These are phyloP conservation scores for Smittia sp. DNA, from an alignment of 2,888 invertebrate species.

Conservation along the genomic window DNA sequence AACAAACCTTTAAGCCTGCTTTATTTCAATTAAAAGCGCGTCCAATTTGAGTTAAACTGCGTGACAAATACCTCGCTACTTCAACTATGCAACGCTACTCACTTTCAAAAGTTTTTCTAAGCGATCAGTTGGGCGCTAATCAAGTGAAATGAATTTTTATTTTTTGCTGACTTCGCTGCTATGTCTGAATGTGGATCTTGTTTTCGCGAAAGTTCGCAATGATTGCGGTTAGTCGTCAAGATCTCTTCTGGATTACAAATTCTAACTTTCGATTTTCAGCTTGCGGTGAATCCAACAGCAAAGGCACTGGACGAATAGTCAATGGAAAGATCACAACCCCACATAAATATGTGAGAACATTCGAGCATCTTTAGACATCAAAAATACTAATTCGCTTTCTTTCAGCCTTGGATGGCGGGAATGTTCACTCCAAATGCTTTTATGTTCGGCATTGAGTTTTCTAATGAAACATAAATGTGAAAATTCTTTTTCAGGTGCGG, in stretches of 20 bases:
- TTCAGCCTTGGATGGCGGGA: constrained; percentile 41
- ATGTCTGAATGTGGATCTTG: not conserved
- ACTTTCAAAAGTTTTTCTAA: too few species aligned
- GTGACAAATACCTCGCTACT: too few species aligned
- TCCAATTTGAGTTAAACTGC: too few species aligned
- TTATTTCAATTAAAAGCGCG: too few species aligned
- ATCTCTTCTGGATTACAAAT: not conserved
- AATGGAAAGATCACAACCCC: constrained; percentile 19
- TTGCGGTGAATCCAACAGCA: constrained; percentile 36
- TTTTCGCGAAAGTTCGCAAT: not conserved
- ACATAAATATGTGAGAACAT: constrained; percentile 29
- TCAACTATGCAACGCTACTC: too few species aligned
- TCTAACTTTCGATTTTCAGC: not conserved
- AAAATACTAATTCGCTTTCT: too few species aligned
- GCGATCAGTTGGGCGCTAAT: not conserved
- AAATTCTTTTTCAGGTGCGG: too few species aligned
- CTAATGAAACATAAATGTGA: too few species aligned
- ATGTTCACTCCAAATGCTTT: not conserved
- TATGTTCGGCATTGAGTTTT: too few species aligned
- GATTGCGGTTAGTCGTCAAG: not conserved
- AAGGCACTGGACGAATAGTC: constrained; percentile 13
- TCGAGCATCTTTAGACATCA: too few species aligned
- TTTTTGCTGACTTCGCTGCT: not conserved
- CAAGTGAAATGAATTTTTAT: not conserved
- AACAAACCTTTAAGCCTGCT: too few species aligned